These are phyloP conservation scores for Colius striatus DNA, from an alignment of 2,113 vertebrate species.

Conservation along the genomic window DNA sequence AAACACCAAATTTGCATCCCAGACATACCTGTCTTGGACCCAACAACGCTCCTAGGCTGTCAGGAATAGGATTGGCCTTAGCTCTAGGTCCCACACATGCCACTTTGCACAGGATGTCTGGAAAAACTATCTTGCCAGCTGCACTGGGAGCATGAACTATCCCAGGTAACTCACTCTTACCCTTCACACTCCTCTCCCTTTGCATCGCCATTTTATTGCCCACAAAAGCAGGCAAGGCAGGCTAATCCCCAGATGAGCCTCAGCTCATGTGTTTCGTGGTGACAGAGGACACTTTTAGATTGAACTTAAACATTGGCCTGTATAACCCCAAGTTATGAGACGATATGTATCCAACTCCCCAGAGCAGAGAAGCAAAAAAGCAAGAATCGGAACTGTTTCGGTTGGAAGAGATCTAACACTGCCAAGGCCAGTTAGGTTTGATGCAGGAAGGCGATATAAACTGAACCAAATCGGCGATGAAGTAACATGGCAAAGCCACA, in stretches of 20 bases:
- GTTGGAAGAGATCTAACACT: too few species aligned
- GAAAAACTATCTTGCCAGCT: background rate
- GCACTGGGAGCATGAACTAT: background rate
- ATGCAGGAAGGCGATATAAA: accelerated
- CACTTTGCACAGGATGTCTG: background rate
- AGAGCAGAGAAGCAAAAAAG: background rate
- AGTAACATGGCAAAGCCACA: background rate
- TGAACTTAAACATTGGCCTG: background rate
- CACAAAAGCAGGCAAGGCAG: background rate
- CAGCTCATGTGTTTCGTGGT: accelerated
- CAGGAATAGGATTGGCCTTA: background rate
- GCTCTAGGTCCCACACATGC: accelerated
- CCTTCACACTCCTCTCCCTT: background rate
- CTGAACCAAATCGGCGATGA: accelerated
- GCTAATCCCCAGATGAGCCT: background rate
- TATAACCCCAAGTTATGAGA: background rate
- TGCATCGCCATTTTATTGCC: background rate
- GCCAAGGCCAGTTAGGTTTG: too few species aligned
- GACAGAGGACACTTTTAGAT: background rate
- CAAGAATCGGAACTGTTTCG: background rate
- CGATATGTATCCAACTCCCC: background rate
- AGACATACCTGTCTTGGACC: background rate
- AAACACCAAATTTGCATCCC: background rate
- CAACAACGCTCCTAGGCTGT: background rate
- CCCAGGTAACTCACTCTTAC: background rate